These are phyloP conservation scores for Callyntrura sp. DNA, from an alignment of 2,888 invertebrate species.

Conservation along the genomic window DNA sequence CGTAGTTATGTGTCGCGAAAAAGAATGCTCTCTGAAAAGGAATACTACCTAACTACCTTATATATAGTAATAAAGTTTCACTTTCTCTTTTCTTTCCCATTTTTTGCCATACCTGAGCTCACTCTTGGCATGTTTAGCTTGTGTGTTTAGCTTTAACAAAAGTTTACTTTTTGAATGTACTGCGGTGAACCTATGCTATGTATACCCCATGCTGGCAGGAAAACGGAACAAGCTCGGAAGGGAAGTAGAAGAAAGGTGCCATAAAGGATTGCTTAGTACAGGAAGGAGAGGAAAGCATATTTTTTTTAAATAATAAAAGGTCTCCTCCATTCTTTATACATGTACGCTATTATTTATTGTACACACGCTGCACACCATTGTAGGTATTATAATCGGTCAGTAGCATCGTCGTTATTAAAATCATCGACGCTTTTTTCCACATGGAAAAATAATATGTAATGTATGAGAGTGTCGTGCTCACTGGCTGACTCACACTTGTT, in stretches of 20 bases:
- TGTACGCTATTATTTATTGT: too few relatives aligned
- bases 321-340: constrained; percentile 28
- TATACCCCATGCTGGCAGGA: not conserved
- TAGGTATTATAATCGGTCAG: constrained; percentile 15
- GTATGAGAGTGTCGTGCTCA: not conserved
- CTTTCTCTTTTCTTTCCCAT: constrained; percentile 23
- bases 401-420: constrained; percentile 4
- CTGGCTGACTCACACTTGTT: constrained; percentile 26
- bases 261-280: constrained; percentile 11
- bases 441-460: constrained; percentile 47
- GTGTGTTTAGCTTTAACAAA: too few relatives aligned
- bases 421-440: not conserved
- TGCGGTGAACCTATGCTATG: constrained; percentile 29
- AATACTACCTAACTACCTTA: too few relatives aligned
- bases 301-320: constrained; percentile 33
- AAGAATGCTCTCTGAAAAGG: not conserved
- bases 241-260: constrained; percentile 32
- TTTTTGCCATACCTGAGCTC: constrained; percentile 4
- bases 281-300: constrained; percentile 35
- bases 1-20: not conserved
- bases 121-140: not conserved
- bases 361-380: not conserved
- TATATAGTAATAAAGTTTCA: too few relatives aligned
- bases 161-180: constrained; percentile 15
- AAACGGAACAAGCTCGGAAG: constrained; percentile 8